Base-by-base conservation (phyloP, 2,888 invertebrate species). In the Oxyteleia sp. region DNA sequence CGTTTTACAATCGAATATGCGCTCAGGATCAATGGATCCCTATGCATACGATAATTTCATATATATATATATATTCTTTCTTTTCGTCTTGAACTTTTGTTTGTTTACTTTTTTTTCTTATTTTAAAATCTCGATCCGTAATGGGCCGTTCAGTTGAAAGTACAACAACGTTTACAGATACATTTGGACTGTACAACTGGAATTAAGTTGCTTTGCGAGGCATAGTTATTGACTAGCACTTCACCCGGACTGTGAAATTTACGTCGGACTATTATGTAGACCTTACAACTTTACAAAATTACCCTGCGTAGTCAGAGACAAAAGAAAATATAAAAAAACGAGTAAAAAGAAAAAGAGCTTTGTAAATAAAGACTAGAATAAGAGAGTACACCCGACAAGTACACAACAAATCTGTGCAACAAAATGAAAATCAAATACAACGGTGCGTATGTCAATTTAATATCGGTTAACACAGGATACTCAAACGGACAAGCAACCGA, bases 181-280 rank as follows among this genome's bases (percentile, higher is more conserved):
- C 63, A 71, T 38, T 47, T 71, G 68, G 43, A 64, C 64, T 43
- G 51, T 51, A 29, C 5, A 32, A 78, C 69, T 79, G 79, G 79
- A 72, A 72, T 63, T 49, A 41, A 53, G 71, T 71, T 79, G 71
- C 20, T 80, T 80, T 72, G 74, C 68, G 81, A 75, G 74, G 63
- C 55, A 75, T 66, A 53, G 23, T 64, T 80, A 81, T 75, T 75
- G 75, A 82, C 82, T 82, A 82, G 75, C 15, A 72, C 69, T 74
- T 75, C 75, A 61, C 35, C 53, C 66, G 29, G 47, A 71, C 78
- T 49, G 51, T 51, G 45, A 68, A 68, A 35, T 35, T 78, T 69
- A 68, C 61, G 51, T 61, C 68, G 43, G 20, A 45, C 32, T 59
- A 35, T 47, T 55, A 66, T 23, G 78, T 41, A 53, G 79, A 79